Evolutionary conservation across 2,888 invertebrate species (phyloP).

Genomic region (Lomographa bimaculata): DNA sequence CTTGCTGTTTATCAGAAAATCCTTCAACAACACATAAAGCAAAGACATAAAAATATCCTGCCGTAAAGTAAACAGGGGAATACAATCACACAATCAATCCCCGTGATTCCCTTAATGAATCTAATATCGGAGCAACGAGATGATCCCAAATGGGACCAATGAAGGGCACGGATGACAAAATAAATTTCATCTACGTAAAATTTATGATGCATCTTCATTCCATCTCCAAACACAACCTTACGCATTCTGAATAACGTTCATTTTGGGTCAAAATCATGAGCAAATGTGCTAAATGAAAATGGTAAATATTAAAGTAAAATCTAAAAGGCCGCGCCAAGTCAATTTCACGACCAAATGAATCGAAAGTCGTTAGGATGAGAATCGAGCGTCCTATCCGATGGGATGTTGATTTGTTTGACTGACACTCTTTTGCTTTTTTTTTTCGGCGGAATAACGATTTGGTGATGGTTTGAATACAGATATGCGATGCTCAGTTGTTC

Average conservation of each 20-base stretch:
- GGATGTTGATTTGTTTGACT: slow-evolving; percentile 12
- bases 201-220: slow-evolving; percentile 17
- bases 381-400: slow-evolving; percentile 20
- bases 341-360: slow-evolving; percentile 53
- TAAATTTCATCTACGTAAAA: slow-evolving; percentile 30
- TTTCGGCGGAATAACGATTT: no score
- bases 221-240: slow-evolving; percentile 5
- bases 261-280: background rate
- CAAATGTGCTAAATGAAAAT: slow-evolving; percentile 42
- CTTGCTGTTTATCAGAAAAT: no score
- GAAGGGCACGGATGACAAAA: slow-evolving; percentile 25
- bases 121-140: slow-evolving; percentile 17
- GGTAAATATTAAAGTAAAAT: slow-evolving; percentile 51
- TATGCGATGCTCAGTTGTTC: no score
- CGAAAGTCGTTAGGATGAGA: slow-evolving; percentile 45
- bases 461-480: background rate
- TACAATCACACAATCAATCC: slow-evolving; percentile 20
- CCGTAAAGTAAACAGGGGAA: slow-evolving; percentile 10
- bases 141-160: slow-evolving; percentile 21
- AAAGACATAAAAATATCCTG: slow-evolving; percentile 7
- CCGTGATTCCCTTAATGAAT: slow-evolving; percentile 18
- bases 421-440: slow-evolving; percentile 15
- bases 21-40: slow-evolving; percentile 4
- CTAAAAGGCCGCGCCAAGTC: slow-evolving; percentile 47
- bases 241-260: background rate